A percentile compares a stretch with the other conserved stretches of the same genome.
Evolutionary conservation across 2,113 vertebrate genomes (phyloP).

Genomic region (Hypanus sabinus): DNA sequence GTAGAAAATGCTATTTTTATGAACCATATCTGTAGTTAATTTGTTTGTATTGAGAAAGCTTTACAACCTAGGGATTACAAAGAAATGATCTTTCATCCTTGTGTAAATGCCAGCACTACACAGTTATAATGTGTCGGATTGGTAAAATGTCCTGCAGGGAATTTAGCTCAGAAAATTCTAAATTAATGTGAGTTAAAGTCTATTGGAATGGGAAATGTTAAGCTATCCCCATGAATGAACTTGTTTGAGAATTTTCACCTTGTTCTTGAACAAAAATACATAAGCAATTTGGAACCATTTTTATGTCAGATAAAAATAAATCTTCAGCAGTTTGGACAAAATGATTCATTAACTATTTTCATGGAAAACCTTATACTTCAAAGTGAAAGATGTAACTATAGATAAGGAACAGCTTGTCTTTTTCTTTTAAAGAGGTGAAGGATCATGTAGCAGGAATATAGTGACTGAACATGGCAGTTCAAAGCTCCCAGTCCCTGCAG

Average conservation of each 20-base stretch:
- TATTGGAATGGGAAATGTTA: neutral
- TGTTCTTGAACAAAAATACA: slow-evolving; percentile 24
- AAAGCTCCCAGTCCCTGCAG: slow-evolving; percentile 60
- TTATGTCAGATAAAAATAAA: slow-evolving; percentile 41
- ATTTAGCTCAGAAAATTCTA: slow-evolving; percentile 21
- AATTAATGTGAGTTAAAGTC: neutral
- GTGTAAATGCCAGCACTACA: slow-evolving; percentile 6
- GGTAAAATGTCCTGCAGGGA: slow-evolving; percentile 13
- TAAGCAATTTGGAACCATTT: slow-evolving; percentile 25
- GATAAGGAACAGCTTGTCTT: slow-evolving; percentile 53
- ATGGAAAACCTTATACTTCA: slow-evolving; percentile 46
- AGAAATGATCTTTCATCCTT: slow-evolving; percentile 18
- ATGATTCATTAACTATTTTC: slow-evolving; percentile 43
- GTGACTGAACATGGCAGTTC: slow-evolving; percentile 62
- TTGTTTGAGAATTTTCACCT: neutral
- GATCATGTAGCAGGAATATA: slow-evolving; percentile 54
- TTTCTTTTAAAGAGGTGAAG: slow-evolving; percentile 56
- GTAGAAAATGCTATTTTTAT: neutral
- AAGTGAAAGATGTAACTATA: slow-evolving; percentile 48
- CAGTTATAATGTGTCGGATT: neutral
- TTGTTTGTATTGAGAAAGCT: neutral
- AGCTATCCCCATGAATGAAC: neutral
- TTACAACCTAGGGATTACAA: neutral
- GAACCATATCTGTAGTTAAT: neutral
- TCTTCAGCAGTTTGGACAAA: slow-evolving; percentile 27